phyloP scores from a whole-genome alignment of 2,797 vertebrate species.

The Bovichtus variegatus region DNA sequence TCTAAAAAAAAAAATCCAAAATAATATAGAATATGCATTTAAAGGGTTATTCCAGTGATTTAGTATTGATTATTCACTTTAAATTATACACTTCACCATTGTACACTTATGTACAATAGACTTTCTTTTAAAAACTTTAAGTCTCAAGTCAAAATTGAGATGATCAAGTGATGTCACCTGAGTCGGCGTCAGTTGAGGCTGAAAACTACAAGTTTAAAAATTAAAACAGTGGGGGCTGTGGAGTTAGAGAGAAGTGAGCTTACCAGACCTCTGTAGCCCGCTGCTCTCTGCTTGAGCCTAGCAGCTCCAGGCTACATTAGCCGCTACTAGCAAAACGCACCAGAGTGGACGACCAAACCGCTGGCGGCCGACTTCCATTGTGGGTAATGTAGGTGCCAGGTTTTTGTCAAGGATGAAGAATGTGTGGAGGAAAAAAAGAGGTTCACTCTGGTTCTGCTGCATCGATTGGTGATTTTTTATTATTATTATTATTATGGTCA shows the following conservation, averaged over 20 bases:
- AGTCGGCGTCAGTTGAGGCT: no score
- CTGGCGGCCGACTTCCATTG: not conserved
- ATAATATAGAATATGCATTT: not conserved
- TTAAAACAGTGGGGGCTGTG: no score
- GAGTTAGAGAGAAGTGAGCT: no score
- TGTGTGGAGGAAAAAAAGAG: not conserved
- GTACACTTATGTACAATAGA: no score
- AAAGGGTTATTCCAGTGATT: not conserved
- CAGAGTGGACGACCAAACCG: not conserved
- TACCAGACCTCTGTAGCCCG: no score
- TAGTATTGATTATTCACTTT: no score
- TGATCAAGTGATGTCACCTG: not conserved
- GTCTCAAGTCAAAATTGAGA: not conserved
- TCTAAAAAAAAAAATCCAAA: not conserved
- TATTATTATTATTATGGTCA: not conserved
- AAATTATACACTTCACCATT: no score
- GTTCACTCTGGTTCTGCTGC: no score
- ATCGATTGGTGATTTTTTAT: not conserved
- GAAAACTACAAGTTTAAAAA: not conserved
- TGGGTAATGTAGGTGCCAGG: not conserved
- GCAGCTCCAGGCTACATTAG: not conserved
- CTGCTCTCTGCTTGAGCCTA: no score
- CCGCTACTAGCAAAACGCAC: not conserved
- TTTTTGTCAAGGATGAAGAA: not conserved
- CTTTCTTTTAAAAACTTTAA: not conserved